Percentiles rank a stretch among this genome's conserved stretches.
Evolutionary conservation across 2,113 vertebrate genomes (phyloP).

Genomic region (Solea senegalensis): DNA sequence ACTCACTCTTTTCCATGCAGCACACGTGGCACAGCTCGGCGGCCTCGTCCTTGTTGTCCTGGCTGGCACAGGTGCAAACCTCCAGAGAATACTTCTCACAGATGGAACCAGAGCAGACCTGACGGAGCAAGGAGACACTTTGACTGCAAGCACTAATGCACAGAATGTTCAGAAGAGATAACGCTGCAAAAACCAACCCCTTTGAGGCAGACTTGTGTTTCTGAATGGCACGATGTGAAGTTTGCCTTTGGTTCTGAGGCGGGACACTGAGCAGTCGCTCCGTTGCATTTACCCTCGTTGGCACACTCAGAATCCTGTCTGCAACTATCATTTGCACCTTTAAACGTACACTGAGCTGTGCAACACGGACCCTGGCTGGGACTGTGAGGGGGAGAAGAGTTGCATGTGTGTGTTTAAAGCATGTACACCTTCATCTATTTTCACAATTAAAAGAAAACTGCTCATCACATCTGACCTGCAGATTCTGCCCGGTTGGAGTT

Average conservation of each 20-base stretch:
- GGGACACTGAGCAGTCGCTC: conserved; percentile 86
- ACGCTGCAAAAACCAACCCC: conserved; percentile 79
- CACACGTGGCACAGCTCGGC: conserved; percentile 95
- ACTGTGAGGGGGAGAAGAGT: conserved; percentile 64
- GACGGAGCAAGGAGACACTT: neutral
- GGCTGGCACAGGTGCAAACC: conserved; percentile 90
- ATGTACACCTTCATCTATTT: neutral
- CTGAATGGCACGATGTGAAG: conserved; percentile 87
- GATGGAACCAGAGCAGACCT: conserved; percentile 96
- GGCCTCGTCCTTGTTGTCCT: conserved; percentile 87
- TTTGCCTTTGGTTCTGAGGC: conserved; percentile 87
- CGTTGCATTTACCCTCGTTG: conserved; percentile 85
- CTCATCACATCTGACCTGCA: conserved; percentile 86
- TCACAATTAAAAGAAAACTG: neutral
- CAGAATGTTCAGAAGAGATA: neutral
- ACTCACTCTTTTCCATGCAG: conserved; percentile 95
- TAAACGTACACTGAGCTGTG: conserved; percentile 83
- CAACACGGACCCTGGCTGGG: conserved; percentile 97
- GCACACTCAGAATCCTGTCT: conserved; percentile 91
- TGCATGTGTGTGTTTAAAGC: neutral
- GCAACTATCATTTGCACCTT: conserved; percentile 77
- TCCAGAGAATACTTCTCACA: conserved; percentile 90
- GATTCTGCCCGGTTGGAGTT: conserved; percentile 79
- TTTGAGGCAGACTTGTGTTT: conserved; percentile 94
- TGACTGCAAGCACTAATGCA: conserved; percentile 1